phyloP scores from a whole-genome alignment of 2,888 invertebrate genomes.

The Branchipolynoe longqiensis region DNA sequence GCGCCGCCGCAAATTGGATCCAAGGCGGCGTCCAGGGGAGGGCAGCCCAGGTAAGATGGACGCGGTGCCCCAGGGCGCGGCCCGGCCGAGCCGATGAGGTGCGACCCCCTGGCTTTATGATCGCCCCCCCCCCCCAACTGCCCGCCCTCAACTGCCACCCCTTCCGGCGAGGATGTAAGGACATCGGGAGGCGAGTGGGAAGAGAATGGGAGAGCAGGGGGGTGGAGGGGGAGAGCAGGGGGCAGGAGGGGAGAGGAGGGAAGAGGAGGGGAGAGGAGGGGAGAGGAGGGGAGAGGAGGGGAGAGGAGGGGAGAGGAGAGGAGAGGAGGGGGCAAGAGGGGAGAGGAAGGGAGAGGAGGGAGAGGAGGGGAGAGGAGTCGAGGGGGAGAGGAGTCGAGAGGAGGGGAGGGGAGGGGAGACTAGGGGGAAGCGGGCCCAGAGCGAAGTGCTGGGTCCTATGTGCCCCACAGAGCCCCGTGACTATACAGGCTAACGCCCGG shows the following conservation, averaged over 20 bases:
- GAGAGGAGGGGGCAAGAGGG: too few relatives aligned
- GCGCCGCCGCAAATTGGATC: constrained; percentile 28
- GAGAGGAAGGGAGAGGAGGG: too few relatives aligned
- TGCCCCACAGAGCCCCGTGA: too few relatives aligned
- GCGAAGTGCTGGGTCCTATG: too few relatives aligned
- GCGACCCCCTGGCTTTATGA: constrained; percentile 48
- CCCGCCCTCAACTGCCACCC: background rate
- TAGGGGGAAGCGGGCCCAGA: too few relatives aligned
- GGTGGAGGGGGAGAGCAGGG: background rate
- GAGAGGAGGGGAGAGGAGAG: too few relatives aligned
- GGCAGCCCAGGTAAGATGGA: constrained; percentile 33
- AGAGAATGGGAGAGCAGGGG: background rate
- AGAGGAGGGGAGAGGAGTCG: too few relatives aligned
- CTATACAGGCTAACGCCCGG: too few relatives aligned
- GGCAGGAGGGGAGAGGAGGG: background rate
- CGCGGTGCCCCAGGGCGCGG: constrained; percentile 15
- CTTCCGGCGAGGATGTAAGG: background rate
- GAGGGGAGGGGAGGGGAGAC: too few relatives aligned
- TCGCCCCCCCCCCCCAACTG: background rate
- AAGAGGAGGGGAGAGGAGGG: too few relatives aligned
- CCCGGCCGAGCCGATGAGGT: constrained; percentile 19
- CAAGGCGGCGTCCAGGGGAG: background rate
- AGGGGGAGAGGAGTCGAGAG: too few relatives aligned
- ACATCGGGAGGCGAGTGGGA: background rate
- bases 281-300: too few relatives aligned